These are phyloP conservation scores for Dinomys branickii DNA, from an alignment of 2,113 vertebrate species.

Conservation along the genomic window DNA sequence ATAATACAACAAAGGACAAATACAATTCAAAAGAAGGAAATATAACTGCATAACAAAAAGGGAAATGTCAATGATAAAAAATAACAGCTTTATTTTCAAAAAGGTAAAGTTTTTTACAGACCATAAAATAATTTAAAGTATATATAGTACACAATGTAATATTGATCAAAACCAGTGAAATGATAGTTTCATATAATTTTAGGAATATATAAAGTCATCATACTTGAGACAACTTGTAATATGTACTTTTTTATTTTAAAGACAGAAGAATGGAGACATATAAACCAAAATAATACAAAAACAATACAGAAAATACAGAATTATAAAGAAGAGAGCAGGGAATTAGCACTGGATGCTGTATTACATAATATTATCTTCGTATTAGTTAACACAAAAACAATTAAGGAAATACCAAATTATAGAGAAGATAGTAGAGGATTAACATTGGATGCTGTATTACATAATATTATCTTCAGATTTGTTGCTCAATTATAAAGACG, in stretches of 20 bases:
- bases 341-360: no score
- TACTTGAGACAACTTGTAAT: slow-evolving; percentile 4
- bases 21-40: background rate
- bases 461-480: no score
- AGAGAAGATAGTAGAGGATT: no score
- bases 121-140: background rate
- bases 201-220: background rate
- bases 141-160: background rate
- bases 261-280: no score
- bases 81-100: background rate
- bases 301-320: no score
- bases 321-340: no score
- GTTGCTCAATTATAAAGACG: no score
- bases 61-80: background rate
- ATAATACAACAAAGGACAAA: background rate
- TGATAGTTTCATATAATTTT: background rate
- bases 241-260: background rate
- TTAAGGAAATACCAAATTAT: no score
- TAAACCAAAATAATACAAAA: no score
- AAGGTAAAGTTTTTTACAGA: background rate
- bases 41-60: background rate
- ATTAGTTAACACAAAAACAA: no score
- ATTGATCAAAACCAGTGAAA: background rate
- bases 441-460: no score
- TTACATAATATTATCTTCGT: no score